phyloP scores from a whole-genome alignment of 2,797 vertebrate genomes.

The Hyperoplus immaculatus region DNA sequence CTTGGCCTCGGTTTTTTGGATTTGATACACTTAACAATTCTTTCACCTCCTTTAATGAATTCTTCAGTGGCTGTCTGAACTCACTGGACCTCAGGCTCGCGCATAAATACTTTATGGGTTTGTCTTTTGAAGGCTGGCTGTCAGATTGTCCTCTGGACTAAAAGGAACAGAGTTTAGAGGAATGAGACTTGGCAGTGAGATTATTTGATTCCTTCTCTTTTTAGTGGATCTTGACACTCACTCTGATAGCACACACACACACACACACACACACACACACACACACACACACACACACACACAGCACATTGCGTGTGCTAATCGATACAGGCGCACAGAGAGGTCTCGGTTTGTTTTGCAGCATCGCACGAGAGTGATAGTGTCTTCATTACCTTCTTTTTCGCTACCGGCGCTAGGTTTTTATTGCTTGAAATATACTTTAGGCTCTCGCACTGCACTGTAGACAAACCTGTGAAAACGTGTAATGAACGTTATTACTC shows the following conservation, averaged over 20 bases:
- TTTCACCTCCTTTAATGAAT: constrained; percentile 86
- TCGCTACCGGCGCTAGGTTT: constrained; percentile 47
- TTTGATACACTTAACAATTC: constrained; percentile 83
- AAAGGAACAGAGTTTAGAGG: constrained; percentile 75
- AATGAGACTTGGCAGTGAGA: constrained; percentile 70
- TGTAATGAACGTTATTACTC: constrained; percentile 65
- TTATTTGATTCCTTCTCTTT: constrained; percentile 61
- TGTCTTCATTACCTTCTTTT: constrained; percentile 61
- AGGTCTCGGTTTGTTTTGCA: constrained; percentile 58
- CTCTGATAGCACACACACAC: constrained; percentile 34
- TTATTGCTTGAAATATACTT: constrained; percentile 63
- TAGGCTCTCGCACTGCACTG: constrained; percentile 44
- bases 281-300: too few species aligned
- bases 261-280: too few species aligned
- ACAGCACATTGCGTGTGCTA: constrained; percentile 42
- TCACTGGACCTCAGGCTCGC: constrained; percentile 80
- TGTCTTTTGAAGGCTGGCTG: constrained; percentile 86
- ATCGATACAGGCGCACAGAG: constrained; percentile 58
- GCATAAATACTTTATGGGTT: constrained; percentile 86
- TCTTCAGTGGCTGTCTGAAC: constrained; percentile 86
- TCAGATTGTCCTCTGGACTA: constrained; percentile 84
- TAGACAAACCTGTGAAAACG: constrained; percentile 56
- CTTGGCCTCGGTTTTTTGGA: constrained; percentile 79
- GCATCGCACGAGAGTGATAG: constrained; percentile 48
- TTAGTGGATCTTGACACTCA: constrained; percentile 55